Conservation (phyloP, 2,797 vertebrate genomes). For the Sebastes reedi region DNA sequence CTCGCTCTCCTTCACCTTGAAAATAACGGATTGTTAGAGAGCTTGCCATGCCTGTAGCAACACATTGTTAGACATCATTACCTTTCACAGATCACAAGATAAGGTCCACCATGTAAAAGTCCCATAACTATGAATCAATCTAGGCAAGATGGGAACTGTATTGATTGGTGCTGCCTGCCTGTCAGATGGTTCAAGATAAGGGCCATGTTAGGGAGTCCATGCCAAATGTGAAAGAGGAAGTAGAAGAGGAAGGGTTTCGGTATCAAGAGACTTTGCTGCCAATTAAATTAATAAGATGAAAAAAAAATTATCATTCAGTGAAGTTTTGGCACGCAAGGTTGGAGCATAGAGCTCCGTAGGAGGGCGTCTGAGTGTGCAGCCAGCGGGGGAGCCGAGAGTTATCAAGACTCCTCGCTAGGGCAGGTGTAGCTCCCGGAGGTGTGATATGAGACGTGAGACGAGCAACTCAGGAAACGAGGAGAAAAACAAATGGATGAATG, state of each 20-base stretch:
- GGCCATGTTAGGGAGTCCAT: not conserved
- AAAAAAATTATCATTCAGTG: not conserved
- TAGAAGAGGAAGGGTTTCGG: not conserved
- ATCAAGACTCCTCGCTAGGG: not conserved
- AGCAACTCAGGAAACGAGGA: not conserved
- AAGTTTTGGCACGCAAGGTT: constrained; percentile 12
- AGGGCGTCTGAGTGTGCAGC: constrained; percentile 6
- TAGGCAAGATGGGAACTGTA: constrained; percentile 40
- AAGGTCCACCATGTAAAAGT: constrained; percentile 44
- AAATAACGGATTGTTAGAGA: constrained; percentile 30
- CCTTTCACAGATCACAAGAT: constrained; percentile 63
- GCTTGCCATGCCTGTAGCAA: constrained; percentile 17
- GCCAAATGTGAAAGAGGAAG: constrained; percentile 14
- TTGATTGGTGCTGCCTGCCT: constrained; percentile 54
- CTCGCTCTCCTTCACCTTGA: constrained; percentile 29
- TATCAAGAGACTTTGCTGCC: not conserved
- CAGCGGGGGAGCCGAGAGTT: constrained; percentile 29
- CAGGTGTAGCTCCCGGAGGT: not conserved
- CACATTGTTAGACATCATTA: constrained; percentile 45
- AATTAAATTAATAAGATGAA: not conserved
- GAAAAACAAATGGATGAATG: constrained; percentile 9
- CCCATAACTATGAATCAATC: constrained; percentile 62
- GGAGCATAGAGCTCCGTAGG: constrained; percentile 10
- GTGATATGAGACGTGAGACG: not conserved
- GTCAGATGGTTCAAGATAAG: constrained; percentile 52